These are phyloP conservation scores for Eupsittula cactorum DNA, from an alignment of 2,113 vertebrate genomes.

Conservation along the genomic window DNA sequence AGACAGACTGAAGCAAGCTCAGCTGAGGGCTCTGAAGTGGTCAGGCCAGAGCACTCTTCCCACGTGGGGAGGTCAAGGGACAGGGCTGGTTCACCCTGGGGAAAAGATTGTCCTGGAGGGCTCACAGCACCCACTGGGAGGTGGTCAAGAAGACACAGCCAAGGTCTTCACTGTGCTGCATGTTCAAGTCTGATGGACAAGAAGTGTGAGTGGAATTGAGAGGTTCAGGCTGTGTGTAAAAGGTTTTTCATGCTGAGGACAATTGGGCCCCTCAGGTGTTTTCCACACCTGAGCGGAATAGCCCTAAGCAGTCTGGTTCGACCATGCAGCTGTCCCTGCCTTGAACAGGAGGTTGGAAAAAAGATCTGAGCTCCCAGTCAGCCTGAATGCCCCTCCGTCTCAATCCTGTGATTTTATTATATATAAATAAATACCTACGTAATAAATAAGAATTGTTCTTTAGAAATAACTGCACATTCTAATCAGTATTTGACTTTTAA, in stretches of 20 bases:
- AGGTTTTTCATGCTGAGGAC: not conserved
- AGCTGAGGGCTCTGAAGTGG: fast-evolving
- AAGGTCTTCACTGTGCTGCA: not conserved
- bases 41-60: not conserved
- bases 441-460: not conserved
- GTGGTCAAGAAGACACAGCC: not conserved
- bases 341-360: not conserved
- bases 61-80: fast-evolving
- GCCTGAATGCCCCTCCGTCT: not conserved
- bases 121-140: fast-evolving
- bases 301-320: not conserved
- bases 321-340: not conserved
- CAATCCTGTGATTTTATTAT: not conserved
- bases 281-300: not conserved
- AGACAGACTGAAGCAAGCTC: not conserved
- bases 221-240: not conserved
- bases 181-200: fast-evolving
- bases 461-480: not conserved
- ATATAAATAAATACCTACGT: not conserved
- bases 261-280: fast-evolving
- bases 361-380: not conserved
- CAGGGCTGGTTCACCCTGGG: fast-evolving
- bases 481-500: not conserved
- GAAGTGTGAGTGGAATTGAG: fast-evolving
- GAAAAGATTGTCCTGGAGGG: fast-evolving